Percentiles rank a stretch among this genome's conserved stretches.
Conservation (phyloP, 2,888 invertebrate species). For the Drosophila testacea region DNA sequence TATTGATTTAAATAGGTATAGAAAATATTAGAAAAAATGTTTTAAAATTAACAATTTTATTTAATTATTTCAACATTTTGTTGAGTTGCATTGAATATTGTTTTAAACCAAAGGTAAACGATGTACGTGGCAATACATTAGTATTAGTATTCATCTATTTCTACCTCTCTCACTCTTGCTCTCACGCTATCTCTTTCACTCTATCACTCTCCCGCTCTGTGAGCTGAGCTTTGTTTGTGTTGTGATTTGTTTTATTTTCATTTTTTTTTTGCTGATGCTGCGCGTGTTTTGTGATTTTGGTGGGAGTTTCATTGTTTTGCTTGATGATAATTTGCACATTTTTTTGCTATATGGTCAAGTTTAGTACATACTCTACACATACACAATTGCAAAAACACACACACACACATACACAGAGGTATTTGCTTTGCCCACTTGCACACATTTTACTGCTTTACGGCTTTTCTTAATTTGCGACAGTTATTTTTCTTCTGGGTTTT, state of each 20-base stretch:
- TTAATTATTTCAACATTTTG: neutral
- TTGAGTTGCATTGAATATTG: no score
- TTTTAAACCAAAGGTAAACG: constrained; percentile 41
- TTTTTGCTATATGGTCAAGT: constrained; percentile 14
- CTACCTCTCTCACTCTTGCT: constrained; percentile 10
- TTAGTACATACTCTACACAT: constrained; percentile 7
- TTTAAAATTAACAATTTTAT: neutral
- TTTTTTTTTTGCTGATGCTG: constrained; percentile 45
- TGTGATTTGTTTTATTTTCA: neutral
- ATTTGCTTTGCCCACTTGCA: constrained; percentile 40
- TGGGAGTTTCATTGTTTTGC: constrained; percentile 61
- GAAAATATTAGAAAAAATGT: constrained; percentile 9
- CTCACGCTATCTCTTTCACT: constrained; percentile 8
- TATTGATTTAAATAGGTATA: neutral
- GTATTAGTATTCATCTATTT: constrained; percentile 32
- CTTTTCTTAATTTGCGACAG: constrained; percentile 55
- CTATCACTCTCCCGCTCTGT: constrained; percentile 4
- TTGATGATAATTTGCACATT: constrained; percentile 46
- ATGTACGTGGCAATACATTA: constrained; percentile 44
- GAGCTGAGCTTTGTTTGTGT: constrained; percentile 29
- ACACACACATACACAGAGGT: constrained; percentile 16
- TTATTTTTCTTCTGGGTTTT: constrained; percentile 49
- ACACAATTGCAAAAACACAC: constrained; percentile 20
- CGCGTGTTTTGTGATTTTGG: constrained; percentile 43
- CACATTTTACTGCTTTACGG: constrained; percentile 42